phyloP scores from a whole-genome alignment of 2,888 invertebrate genomes.

The Dryobota labecula region DNA sequence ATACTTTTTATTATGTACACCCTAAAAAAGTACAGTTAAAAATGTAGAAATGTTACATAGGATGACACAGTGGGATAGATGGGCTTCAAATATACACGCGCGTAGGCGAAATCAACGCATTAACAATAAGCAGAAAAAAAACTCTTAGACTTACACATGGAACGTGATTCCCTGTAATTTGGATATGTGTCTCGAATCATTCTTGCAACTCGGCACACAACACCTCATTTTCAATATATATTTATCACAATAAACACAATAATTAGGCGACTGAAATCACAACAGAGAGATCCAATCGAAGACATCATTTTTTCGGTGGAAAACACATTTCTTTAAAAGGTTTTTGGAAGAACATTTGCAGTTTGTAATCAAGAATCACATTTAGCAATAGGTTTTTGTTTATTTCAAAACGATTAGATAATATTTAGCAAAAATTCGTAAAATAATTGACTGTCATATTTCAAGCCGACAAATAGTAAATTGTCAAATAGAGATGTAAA shows the following conservation, averaged over 20 bases:
- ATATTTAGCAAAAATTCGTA: conserved; percentile 31
- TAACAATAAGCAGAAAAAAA: background rate
- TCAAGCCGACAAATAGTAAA: conserved; percentile 35
- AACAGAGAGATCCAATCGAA: background rate
- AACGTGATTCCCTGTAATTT: conserved; percentile 84
- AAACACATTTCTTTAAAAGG: conserved; percentile 10
- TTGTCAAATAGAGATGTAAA: conserved; percentile 7
- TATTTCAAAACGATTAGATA: conserved; percentile 18
- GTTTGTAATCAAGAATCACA: background rate
- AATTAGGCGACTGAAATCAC: background rate
- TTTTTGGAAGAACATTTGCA: conserved; percentile 12
- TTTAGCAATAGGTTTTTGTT: conserved; percentile 1
- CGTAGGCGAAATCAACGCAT: conserved; percentile 21
- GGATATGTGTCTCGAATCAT: conserved; percentile 79
- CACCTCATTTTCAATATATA: conserved; percentile 78
- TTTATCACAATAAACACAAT: conserved; percentile 44
- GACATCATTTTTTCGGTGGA: conserved; percentile 17
- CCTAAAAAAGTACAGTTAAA: no score
- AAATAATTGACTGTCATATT: conserved; percentile 40
- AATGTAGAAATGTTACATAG: no score
- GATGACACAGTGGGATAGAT: no score
- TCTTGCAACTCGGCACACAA: conserved; percentile 81
- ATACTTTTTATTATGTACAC: no score
- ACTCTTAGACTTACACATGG: conserved; percentile 79
- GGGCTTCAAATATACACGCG: no score